Conservation (phyloP, 2,797 vertebrate genomes). For the Danio albolineatus region DNA sequence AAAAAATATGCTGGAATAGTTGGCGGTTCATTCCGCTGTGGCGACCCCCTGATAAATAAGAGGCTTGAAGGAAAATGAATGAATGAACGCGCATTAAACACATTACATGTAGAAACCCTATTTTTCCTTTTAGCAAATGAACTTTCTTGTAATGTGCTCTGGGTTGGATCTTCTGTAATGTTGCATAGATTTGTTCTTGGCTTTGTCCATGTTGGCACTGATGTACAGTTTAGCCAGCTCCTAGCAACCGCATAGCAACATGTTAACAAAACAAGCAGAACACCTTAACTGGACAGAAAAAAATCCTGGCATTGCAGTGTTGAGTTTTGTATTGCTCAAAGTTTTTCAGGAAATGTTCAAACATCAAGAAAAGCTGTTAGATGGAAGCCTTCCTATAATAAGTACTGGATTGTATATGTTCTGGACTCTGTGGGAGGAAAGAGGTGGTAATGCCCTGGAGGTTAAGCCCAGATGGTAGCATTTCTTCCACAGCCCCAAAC, state of each 20-base stretch:
- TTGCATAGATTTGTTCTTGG: neutral
- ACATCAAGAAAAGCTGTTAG: conserved; percentile 18
- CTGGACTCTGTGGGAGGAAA: conserved; percentile 30
- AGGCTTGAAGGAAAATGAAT: no score
- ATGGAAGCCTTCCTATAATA: neutral
- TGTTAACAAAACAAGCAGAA: conserved; percentile 9
- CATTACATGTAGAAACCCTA: neutral
- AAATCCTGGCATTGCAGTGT: neutral
- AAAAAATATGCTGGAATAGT: no score
- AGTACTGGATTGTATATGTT: conserved; percentile 33
- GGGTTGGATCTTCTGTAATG: neutral
- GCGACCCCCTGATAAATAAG: no score
- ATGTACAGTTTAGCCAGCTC: neutral
- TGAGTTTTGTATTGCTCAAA: neutral
- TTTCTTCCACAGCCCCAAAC: conserved; percentile 53
- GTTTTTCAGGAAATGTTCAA: conserved; percentile 27
- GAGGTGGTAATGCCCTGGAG: conserved; percentile 52
- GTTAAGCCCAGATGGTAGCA: conserved; percentile 48
- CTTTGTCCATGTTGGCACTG: neutral
- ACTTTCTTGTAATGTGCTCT: no score
- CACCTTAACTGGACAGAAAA: neutral
- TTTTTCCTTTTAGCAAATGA: neutral
- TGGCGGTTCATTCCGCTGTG: no score
- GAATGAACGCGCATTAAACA: neutral
- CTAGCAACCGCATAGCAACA: neutral